A percentile compares a stretch with the other conserved stretches of the same genome.
These are phyloP conservation scores for Cataglyphis altisquamis DNA, from an alignment of 2,888 invertebrate genomes.

Conservation along the genomic window DNA sequence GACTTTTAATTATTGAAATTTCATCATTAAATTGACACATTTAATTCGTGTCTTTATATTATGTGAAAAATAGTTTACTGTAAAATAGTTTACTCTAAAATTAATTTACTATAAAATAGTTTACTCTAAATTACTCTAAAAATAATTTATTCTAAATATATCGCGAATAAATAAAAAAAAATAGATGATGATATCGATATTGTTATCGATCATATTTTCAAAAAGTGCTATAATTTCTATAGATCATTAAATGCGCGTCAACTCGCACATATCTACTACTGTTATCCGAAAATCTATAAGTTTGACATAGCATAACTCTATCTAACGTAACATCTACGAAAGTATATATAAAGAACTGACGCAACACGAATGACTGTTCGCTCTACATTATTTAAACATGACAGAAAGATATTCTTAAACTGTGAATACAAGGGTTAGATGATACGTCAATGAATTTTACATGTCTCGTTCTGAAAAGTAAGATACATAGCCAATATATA, in stretches of 20 bases:
- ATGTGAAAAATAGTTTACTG: neutral
- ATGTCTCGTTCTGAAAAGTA: conserved; percentile 1
- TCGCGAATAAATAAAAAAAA: neutral
- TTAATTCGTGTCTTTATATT: neutral
- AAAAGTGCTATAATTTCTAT: neutral
- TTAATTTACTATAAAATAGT: too few species aligned
- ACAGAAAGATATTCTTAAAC: neutral
- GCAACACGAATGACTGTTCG: neutral
- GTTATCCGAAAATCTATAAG: neutral
- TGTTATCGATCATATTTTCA: neutral
- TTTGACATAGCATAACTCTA: neutral
- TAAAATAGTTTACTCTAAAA: too few species aligned
- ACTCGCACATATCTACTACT: too few species aligned
- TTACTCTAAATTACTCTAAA: neutral
- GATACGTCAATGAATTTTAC: conserved; percentile 20
- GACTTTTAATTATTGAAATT: neutral
- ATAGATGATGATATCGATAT: neutral
- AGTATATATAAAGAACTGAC: conserved; percentile 15
- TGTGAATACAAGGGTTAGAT: conserved; percentile 1
- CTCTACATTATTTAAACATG: conserved; percentile 23
- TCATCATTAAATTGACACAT: conserved; percentile 5
- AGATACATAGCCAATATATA: neutral
- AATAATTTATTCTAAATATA: neutral
- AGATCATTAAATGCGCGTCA: neutral
- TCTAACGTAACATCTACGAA: neutral